Conservation (phyloP, 2,797 vertebrate genomes). For the Tamandua tetradactyla region DNA sequence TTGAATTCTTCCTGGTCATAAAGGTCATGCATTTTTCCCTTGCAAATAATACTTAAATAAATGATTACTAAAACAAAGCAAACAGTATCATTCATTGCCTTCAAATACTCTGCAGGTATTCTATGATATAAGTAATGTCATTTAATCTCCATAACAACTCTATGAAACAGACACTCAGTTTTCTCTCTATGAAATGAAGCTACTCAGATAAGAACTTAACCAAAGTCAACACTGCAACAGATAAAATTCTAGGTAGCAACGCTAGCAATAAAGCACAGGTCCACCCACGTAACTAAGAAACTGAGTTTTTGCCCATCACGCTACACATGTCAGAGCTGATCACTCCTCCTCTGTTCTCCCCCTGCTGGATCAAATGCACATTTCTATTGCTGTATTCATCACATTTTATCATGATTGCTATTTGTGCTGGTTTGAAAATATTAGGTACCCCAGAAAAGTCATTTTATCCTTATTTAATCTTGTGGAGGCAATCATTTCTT, state of each 20-base stretch:
- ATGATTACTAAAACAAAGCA: not conserved
- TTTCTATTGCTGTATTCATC: not conserved
- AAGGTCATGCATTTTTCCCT: not conserved
- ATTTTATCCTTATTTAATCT: too few relatives aligned
- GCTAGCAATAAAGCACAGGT: not conserved
- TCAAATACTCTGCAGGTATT: not conserved
- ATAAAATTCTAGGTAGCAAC: not conserved
- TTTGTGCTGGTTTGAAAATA: too few relatives aligned
- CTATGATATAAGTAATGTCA: not conserved
- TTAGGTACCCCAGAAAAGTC: too few relatives aligned
- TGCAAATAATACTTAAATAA: not conserved
- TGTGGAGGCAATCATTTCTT: too few relatives aligned
- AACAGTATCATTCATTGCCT: not conserved
- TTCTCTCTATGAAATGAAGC: not conserved
- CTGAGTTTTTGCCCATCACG: not conserved
- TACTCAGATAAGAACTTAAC: not conserved
- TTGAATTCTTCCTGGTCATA: not conserved
- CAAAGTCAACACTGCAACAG: not conserved
- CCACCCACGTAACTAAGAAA: not conserved
- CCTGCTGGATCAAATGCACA: too few relatives aligned
- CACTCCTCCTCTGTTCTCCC: rapidly evolving
- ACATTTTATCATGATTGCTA: not conserved
- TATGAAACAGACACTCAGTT: not conserved
- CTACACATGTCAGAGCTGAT: not conserved
- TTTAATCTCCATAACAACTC: not conserved